Evolutionary conservation across 2,797 vertebrate species (phyloP).

Genomic region (Chelmon rostratus): DNA sequence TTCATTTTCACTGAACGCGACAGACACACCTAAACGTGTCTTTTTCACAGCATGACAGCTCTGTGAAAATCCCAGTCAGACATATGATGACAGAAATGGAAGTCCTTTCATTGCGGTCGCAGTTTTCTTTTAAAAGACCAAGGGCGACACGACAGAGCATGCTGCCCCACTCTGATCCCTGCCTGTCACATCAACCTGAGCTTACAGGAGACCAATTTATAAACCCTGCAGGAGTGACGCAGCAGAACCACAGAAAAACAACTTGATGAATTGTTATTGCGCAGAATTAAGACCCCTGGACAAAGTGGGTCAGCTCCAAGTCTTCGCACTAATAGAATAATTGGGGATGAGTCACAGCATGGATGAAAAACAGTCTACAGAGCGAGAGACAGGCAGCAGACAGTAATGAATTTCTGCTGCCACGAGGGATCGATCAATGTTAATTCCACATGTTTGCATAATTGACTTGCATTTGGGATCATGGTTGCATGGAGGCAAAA

Average conservation of each 20-base stretch:
- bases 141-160: neutral
- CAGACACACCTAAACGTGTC: neutral
- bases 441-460: conserved; percentile 38
- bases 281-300: conserved; percentile 21
- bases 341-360: conserved; percentile 61
- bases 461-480: conserved; percentile 9
- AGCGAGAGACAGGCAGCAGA: neutral
- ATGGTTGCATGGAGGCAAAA: conserved; percentile 1
- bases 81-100: neutral
- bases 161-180: neutral
- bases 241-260: conserved; percentile 26
- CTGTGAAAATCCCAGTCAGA: conserved; percentile 8
- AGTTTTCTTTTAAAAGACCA: neutral
- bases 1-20: neutral
- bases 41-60: conserved; percentile 11
- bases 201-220: conserved; percentile 9
- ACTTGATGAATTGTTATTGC: conserved; percentile 36
- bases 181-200: conserved; percentile 22
- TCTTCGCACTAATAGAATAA: conserved; percentile 54
- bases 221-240: neutral
- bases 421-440: neutral
- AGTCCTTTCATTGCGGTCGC: neutral
- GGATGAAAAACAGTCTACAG: conserved; percentile 54
- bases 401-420: conserved; percentile 17
- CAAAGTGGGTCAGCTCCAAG: conserved; percentile 41